Base-by-base conservation (phyloP, 2,113 vertebrate species). In the Sturnira hondurensis region DNA sequence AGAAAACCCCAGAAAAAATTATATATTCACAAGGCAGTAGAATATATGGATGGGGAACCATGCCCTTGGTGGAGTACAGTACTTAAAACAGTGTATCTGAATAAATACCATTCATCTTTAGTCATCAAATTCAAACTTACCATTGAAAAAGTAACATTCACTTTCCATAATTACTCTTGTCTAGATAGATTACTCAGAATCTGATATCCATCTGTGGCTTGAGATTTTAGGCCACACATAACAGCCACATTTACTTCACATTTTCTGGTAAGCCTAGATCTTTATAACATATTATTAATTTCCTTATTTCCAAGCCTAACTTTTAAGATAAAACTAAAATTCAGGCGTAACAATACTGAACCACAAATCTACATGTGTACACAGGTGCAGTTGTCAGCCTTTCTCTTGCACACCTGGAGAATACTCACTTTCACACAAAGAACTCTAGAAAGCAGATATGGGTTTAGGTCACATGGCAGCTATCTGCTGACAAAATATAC, bases 181-280 rank as follows among this genome's bases (percentile, higher is more conserved):
- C 78, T 94, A 90, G 78, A 93, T n/a, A 91, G 86, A 91, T 91
- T 71, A 89, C 52, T 93, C 58, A 89, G 38, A 96, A 81, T 94
- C 33, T 47, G 10, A 95, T 87, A 68, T 76, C 19, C 36, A 43
- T 81, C 52, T 68, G 17, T 33, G 68, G 45, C 70, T 94, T 80
- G 36, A 90, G 43, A 85, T 71, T 90, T 85, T 56, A 81, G 56
- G 81, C 76, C 71, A n/a, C 24, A 95, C 41, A 90, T 78, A 71
- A 84, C 41, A 88, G 26, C 24, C 86, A 91, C 82, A 81, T 96
- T 94, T 87, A 78, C 36, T 88, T 95, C 80, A 80, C 28, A 88
- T 85, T 88, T 94, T 97, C 61, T 74, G 70, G 84, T 89, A 88
- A 77, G n/a, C 16, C n/a, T 22, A 78, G 22, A 80, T 80, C 78